Conservation (phyloP, 2,888 invertebrate genomes). For the Entomobrya multifasciata region DNA sequence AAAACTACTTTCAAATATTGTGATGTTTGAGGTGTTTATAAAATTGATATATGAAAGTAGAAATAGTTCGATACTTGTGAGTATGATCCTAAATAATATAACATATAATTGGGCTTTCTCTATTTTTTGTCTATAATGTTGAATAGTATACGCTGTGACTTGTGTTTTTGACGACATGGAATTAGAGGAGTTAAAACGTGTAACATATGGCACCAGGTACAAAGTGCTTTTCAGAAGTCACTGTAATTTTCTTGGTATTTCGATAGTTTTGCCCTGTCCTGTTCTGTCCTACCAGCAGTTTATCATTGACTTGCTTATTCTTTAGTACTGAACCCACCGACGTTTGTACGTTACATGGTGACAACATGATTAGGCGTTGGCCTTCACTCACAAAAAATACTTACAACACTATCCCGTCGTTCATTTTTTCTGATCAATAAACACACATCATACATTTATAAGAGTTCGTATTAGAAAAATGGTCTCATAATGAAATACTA, state of each 20-base stretch:
- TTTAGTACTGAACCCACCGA: conserved; percentile 1
- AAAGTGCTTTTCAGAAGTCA: not conserved
- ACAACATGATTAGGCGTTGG: conserved; percentile 72
- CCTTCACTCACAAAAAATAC: conserved; percentile 40
- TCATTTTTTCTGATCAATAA: conserved; percentile 51
- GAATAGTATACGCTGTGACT: conserved; percentile 17
- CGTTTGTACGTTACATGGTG: conserved; percentile 62
- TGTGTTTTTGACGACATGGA: not conserved
- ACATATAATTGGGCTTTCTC: too few species aligned
- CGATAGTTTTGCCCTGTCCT: conserved; percentile 9
- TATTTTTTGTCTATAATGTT: too few species aligned
- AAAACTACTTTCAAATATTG: too few species aligned
- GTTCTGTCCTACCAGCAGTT: not conserved
- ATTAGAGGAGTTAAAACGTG: conserved; percentile 9
- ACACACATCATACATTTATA: not conserved
- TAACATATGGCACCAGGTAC: conserved; percentile 73
- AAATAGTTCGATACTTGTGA: too few species aligned
- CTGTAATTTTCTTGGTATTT: not conserved
- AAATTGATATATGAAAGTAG: too few species aligned
- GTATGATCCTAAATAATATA: too few species aligned
- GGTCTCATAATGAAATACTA: conserved; percentile 59
- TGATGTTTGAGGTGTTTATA: too few species aligned
- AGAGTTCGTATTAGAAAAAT: not conserved
- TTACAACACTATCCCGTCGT: not conserved
- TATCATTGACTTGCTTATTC: conserved; percentile 13